These are phyloP conservation scores for Synodontis membranacea DNA, from an alignment of 2,113 vertebrate species.

Conservation along the genomic window DNA sequence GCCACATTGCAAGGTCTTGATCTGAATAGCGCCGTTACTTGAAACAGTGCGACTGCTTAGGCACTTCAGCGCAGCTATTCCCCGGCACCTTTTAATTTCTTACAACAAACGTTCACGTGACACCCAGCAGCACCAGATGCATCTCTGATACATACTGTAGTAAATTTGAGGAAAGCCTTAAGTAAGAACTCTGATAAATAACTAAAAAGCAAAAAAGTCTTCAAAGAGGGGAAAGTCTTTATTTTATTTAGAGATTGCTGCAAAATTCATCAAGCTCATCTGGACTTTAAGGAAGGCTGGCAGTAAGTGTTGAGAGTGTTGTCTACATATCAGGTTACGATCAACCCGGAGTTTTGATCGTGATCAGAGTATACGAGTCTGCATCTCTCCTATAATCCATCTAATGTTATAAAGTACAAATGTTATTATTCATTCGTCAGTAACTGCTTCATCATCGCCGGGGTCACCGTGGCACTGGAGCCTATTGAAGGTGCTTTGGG, in stretches of 20 bases:
- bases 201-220: slow-evolving; percentile 44
- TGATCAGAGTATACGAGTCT: slow-evolving; percentile 8
- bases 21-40: neutral
- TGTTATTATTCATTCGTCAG: neutral
- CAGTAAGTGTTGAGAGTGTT: slow-evolving; percentile 20
- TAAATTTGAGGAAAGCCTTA: slow-evolving; percentile 28
- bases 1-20: neutral
- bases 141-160: neutral
- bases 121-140: neutral
- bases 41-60: neutral
- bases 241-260: slow-evolving; percentile 50
- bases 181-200: slow-evolving; percentile 31
- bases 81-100: neutral
- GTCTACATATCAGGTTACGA: slow-evolving; percentile 27
- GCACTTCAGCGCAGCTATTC: neutral
- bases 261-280: slow-evolving; percentile 43
- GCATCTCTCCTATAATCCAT: neutral
- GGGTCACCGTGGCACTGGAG: neutral
- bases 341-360: slow-evolving; percentile 5
- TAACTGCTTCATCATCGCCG: neutral
- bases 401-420: neutral
- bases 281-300: slow-evolving; percentile 31
- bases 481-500: neutral
- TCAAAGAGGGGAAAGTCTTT: slow-evolving; percentile 39
- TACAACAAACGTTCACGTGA: neutral